Percentiles rank a stretch among this genome's conserved stretches.
These are phyloP conservation scores for Drosophila nigromelanica DNA, from an alignment of 1,140 invertebrate genomes.

Conservation along the genomic window DNA sequence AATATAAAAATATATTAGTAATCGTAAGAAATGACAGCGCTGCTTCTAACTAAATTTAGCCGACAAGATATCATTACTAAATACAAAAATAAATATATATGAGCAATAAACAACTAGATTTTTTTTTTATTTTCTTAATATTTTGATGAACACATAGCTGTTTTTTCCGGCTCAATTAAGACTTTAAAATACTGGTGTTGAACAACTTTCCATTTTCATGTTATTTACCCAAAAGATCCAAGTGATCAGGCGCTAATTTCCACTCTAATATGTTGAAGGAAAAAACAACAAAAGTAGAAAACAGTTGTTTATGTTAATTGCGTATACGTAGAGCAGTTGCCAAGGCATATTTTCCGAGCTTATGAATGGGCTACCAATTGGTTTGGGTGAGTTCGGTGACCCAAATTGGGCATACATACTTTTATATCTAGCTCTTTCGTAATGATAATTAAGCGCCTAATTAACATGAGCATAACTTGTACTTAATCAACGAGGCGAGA, in stretches of 20 bases:
- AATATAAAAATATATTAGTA: too few species aligned
- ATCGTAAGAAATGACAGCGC: too few species aligned
- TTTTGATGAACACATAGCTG: too few species aligned
- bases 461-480: constrained; percentile 60
- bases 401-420: constrained; percentile 27
- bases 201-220: constrained; percentile 63
- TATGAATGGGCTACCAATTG: constrained; percentile 46
- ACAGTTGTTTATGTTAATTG: constrained; percentile 77
- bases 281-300: constrained; percentile 36
- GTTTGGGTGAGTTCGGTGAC: constrained; percentile 63
- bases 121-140: too few species aligned
- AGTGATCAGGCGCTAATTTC: constrained; percentile 71
- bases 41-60: too few species aligned
- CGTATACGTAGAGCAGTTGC: constrained; percentile 45
- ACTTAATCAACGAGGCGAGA: constrained; percentile 47
- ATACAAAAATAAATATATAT: too few species aligned
- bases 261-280: constrained; percentile 34
- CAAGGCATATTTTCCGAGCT: constrained; percentile 10
- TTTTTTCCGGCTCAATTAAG: background rate
- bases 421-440: constrained; percentile 5
- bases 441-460: constrained; percentile 60
- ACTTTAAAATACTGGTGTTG: constrained; percentile 10
- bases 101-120: too few species aligned
- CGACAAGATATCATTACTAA: too few species aligned
- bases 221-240: constrained; percentile 49